Base-by-base conservation (phyloP, 1,140 invertebrate species). In the Aphis craccivora region DNA sequence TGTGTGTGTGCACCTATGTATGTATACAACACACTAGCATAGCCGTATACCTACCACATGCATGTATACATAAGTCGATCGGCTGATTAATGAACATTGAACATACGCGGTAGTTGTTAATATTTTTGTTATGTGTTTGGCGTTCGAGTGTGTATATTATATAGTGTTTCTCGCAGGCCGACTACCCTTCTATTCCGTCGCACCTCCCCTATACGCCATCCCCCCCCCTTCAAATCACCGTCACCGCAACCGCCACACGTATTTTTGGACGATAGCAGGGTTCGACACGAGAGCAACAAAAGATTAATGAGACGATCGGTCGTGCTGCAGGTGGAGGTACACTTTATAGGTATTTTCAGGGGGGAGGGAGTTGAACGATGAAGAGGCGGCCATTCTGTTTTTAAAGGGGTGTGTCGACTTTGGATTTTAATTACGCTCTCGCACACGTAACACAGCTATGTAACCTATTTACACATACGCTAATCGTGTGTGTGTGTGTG, bases 281-380 rank as follows among this genome's bases (percentile, higher is more conserved):
- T 90, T 90, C 55, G 89, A 90, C 90, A n/a, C 43, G 40, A 22
- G 67, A 30, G 11, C 40, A 51, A 89, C 90, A 43, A 67, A 81
- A 83, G 67, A 81, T 91, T 91, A 91, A 91, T 83, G 90, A 81
- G 30, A 91, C 67, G 87, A 89, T 35, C 86, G 86, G 25, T 1
- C 22, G 40, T 23, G n/a, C 18, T 23, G n/a, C 18, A 6, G 83
- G 22, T 14, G 60, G 14, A n/a, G 40, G 43, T n/a, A 43, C n/a
- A 67, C 18, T 18, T 51, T 20, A 51, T 51, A 51, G 48, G 48
- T 51, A 18, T 51, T 48, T 48, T 20, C 30, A 18, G 4, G 30
- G 30, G 37, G 89, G 37, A 2, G 37, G 37, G 37, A 2, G 2
- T 37, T 45, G 22, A 37, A 20, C 25, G 30, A 20, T 14, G 30